Percentiles rank a stretch among this genome's conserved stretches.
Conservation (phyloP, 1,140 invertebrate genomes). For the Heliconius hermathena region DNA sequence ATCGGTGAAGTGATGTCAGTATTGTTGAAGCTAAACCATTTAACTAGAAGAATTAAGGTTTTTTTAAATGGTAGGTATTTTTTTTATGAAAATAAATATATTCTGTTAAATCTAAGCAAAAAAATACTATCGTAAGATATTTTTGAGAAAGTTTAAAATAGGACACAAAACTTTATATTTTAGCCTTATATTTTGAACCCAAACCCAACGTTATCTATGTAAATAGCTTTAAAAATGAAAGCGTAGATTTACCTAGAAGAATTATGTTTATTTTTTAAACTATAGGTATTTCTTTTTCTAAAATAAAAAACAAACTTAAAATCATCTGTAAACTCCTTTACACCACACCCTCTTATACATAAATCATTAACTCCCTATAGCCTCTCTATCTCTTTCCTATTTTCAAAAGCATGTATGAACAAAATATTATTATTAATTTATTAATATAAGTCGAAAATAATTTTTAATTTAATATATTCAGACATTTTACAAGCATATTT, state of each 20-base stretch:
- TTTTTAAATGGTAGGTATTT: no score
- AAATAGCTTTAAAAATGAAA: no score
- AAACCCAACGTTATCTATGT: no score
- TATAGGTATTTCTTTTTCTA: not conserved
- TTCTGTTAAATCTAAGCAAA: no score
- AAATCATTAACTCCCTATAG: no score
- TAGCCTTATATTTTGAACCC: no score
- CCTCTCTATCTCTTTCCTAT: not conserved
- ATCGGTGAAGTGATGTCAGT: not conserved
- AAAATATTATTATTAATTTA: not conserved
- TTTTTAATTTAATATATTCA: not conserved
- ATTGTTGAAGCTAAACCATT: not conserved
- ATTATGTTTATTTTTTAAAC: no score
- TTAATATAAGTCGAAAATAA: not conserved
- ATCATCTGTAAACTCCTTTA: not conserved
- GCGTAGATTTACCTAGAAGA: no score
- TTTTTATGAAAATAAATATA: no score
- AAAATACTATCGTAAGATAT: no score
- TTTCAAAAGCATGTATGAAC: not conserved
- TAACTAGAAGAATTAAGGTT: not conserved
- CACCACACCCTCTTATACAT: not conserved
- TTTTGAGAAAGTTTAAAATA: no score
- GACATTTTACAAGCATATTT: not conserved
- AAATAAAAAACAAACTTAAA: not conserved
- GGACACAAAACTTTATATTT: no score